Evolutionary conservation across 2,888 invertebrate genomes (phyloP).

Genomic region (Agonopterix heracliana): DNA sequence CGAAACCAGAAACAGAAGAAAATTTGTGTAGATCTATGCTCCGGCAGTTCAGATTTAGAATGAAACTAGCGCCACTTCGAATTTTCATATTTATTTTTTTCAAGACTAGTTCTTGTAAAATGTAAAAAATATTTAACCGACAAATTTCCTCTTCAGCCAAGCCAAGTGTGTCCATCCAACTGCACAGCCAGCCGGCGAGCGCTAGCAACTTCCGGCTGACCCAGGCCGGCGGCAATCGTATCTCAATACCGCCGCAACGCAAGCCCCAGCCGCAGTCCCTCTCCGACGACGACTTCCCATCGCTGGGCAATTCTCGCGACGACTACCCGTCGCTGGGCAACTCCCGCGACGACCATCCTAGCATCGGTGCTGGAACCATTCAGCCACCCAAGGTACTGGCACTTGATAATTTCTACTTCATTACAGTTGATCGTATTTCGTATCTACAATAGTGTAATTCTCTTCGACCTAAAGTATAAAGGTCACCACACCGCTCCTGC

Average conservation of each 20-base stretch:
- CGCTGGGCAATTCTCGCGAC: slow-evolving; percentile 42
- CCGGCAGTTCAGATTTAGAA: no score
- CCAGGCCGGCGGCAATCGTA: slow-evolving; percentile 52
- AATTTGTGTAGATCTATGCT: no score
- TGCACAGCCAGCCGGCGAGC: slow-evolving; percentile 65
- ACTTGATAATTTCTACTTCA: not conserved
- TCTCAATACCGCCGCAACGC: slow-evolving; percentile 31
- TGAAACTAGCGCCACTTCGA: no score
- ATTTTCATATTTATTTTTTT: no score
- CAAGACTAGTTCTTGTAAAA: not conserved
- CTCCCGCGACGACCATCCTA: slow-evolving; percentile 59
- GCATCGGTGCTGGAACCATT: slow-evolving; percentile 47
- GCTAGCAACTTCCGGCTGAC: slow-evolving; percentile 67
- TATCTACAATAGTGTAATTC: no score
- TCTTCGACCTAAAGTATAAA: no score
- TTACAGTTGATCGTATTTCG: not conserved
- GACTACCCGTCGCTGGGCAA: slow-evolving; percentile 49
- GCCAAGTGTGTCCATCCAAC: slow-evolving; percentile 67
- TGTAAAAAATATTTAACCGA: not conserved
- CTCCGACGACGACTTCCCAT: slow-evolving; percentile 39
- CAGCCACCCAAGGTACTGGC: slow-evolving; percentile 57
- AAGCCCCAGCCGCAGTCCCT: slow-evolving; percentile 12
- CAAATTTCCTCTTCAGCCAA: slow-evolving; percentile 38
- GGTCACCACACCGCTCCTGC: no score
- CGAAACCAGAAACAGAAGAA: no score